phyloP scores from a whole-genome alignment of 30 jellyfish, hydroid and myxozoan species.

The Hydractinia symbiolongicarpus region DNA sequence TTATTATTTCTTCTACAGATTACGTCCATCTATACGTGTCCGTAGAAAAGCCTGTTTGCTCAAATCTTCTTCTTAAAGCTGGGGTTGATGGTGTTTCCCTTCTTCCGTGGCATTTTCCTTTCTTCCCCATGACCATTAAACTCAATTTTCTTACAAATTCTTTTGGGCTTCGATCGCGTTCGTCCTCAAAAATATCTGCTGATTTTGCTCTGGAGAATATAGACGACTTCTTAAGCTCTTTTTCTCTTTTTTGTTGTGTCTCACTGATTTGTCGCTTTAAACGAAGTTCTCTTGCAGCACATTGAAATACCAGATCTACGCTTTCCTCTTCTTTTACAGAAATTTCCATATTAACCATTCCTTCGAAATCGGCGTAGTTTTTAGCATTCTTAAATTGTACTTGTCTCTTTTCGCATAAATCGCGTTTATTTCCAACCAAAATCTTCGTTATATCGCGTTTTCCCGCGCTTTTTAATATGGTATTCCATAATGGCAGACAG shows the following conservation, averaged over 20 bases:
- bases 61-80: conserved; percentile 1
- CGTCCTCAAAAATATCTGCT: background rate
- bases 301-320: conserved; percentile 53
- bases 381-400: conserved; percentile 61
- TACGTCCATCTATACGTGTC: background rate
- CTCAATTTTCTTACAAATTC: background rate
- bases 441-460: conserved; percentile 42
- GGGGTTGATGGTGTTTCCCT: conserved; percentile 1
- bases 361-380: conserved; percentile 75
- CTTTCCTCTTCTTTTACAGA: conserved; percentile 63
- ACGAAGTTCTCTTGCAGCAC: conserved; percentile 48
- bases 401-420: conserved; percentile 43
- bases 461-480: conserved; percentile 29
- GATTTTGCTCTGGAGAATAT: background rate
- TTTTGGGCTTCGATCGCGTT: background rate
- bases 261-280: conserved; percentile 27
- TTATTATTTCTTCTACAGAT: background rate
- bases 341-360: conserved; percentile 69
- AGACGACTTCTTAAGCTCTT: too few relatives aligned
- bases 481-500: conserved; percentile 62
- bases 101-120: background rate
- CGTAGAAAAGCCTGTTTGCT: background rate
- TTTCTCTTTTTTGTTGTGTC: background rate
- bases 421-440: conserved; percentile 73
- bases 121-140: conserved; percentile 6